These are phyloP conservation scores for Drosophila orosa DNA, from an alignment of 1,140 invertebrate genomes.

Conservation along the genomic window DNA sequence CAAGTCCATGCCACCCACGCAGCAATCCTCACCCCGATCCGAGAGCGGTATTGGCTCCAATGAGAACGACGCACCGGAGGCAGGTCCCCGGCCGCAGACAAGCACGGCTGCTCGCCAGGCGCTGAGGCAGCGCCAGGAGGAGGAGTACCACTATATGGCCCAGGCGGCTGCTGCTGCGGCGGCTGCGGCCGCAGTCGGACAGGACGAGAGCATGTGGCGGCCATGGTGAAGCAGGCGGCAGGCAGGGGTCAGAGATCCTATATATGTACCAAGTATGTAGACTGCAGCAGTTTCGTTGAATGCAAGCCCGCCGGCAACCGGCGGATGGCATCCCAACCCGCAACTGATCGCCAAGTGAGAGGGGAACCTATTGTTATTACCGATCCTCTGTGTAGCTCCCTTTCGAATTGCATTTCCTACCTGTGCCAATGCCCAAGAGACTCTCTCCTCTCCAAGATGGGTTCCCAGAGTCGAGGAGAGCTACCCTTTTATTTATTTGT, in stretches of 20 bases:
- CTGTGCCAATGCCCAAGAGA: slow-evolving; percentile 75
- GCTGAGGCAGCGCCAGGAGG: slow-evolving; percentile 68
- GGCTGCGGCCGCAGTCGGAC: slow-evolving; percentile 40
- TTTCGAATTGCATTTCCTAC: slow-evolving; percentile 66
- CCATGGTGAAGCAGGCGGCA: slow-evolving; percentile 61
- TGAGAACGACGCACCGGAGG: slow-evolving; percentile 61
- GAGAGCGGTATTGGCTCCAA: slow-evolving; percentile 73
- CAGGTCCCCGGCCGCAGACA: slow-evolving; percentile 68
- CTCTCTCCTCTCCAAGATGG: slow-evolving; percentile 48
- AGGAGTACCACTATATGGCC: slow-evolving; percentile 64
- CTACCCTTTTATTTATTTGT: slow-evolving; percentile 39
- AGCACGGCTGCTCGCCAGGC: slow-evolving; percentile 69
- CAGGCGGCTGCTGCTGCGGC: slow-evolving; percentile 56
- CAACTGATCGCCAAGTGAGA: slow-evolving; percentile 15
- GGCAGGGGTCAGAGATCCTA: slow-evolving; percentile 47
- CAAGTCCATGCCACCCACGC: slow-evolving; percentile 64
- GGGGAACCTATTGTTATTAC: slow-evolving; percentile 55
- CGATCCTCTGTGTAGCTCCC: slow-evolving; percentile 45
- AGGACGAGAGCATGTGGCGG: slow-evolving; percentile 80
- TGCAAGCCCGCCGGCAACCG: slow-evolving; percentile 35
- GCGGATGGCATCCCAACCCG: slow-evolving; percentile 14
- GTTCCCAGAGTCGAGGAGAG: slow-evolving; percentile 26
- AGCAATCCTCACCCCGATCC: slow-evolving; percentile 69
- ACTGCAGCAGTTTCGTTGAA: slow-evolving; percentile 66
- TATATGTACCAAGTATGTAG: slow-evolving; percentile 73